These are phyloP conservation scores for Catostylus mosaicus DNA, from an alignment of 30 jellyfish, hydroid and myxozoan species.

Conservation along the genomic window DNA sequence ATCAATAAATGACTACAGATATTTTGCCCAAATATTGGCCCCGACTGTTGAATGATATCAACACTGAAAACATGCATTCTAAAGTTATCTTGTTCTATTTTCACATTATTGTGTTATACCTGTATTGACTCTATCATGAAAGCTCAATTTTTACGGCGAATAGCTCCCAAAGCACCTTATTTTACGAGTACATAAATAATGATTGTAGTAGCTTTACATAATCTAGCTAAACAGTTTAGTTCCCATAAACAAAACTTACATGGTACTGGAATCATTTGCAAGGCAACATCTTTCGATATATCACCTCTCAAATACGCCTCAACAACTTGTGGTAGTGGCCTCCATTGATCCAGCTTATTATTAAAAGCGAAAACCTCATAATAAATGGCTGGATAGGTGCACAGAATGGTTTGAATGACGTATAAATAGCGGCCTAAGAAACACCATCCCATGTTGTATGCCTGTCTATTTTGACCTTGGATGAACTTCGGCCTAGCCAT, in stretches of 20 bases:
- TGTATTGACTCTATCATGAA: too few species aligned
- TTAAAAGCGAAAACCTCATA: constrained; percentile 72
- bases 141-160: too few species aligned
- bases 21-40: too few species aligned
- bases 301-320: constrained; percentile 81
- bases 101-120: too few species aligned
- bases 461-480: constrained; percentile 88
- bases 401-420: constrained; percentile 74
- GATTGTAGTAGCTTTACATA: too few species aligned
- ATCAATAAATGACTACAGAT: neutral
- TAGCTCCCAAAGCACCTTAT: too few species aligned
- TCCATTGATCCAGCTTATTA: constrained; percentile 56
- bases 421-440: constrained; percentile 75
- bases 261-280: constrained; percentile 85
- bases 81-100: too few species aligned
- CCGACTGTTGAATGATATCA: too few species aligned
- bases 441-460: constrained; percentile 94
- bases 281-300: constrained; percentile 61
- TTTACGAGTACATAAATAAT: too few species aligned
- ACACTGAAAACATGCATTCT: too few species aligned
- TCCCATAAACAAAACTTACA: constrained; percentile 45
- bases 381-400: constrained; percentile 84
- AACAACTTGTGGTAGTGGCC: constrained; percentile 74
- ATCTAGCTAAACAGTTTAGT: too few species aligned
- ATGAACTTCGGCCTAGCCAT: constrained; percentile 84